Evolutionary conservation across 2,797 vertebrate genomes (phyloP).

Genomic region (Periophthalmus magnuspinnatus): DNA sequence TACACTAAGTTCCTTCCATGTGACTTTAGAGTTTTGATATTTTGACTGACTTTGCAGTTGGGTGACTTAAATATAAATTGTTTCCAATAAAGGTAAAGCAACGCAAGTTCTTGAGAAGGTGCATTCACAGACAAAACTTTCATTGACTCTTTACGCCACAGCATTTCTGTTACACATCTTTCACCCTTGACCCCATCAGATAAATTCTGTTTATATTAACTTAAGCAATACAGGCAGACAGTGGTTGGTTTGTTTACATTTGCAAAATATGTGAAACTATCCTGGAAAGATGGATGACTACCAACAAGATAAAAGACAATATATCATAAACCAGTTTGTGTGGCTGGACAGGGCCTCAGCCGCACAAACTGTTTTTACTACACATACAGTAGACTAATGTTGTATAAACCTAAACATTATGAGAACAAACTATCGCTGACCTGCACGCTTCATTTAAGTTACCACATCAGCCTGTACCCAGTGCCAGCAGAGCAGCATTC

Average conservation of each 20-base stretch:
- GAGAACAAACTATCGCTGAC: constrained; percentile 25
- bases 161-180: constrained; percentile 38
- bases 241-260: neutral
- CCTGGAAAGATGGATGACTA: neutral
- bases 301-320: neutral
- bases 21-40: constrained; percentile 12
- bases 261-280: neutral
- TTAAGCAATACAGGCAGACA: constrained; percentile 7
- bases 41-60: neutral
- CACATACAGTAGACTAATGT: constrained; percentile 1
- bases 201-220: constrained; percentile 7
- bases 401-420: constrained; percentile 20
- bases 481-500: constrained; percentile 61
- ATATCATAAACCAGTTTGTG: neutral
- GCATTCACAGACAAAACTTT: constrained; percentile 10
- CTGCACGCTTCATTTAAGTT: constrained; percentile 30
- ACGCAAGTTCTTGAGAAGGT: neutral
- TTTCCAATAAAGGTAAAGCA: constrained; percentile 10
- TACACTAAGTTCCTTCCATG: constrained; percentile 5
- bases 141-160: constrained; percentile 42
- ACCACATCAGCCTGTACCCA: constrained; percentile 38
- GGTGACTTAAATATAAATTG: constrained; percentile 22
- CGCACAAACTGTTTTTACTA: neutral
- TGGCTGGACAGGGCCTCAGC: neutral
- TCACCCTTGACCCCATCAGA: constrained; percentile 43